These are phyloP conservation scores for Zosterops borbonicus DNA, from an alignment of 2,113 vertebrate genomes.

Conservation along the genomic window DNA sequence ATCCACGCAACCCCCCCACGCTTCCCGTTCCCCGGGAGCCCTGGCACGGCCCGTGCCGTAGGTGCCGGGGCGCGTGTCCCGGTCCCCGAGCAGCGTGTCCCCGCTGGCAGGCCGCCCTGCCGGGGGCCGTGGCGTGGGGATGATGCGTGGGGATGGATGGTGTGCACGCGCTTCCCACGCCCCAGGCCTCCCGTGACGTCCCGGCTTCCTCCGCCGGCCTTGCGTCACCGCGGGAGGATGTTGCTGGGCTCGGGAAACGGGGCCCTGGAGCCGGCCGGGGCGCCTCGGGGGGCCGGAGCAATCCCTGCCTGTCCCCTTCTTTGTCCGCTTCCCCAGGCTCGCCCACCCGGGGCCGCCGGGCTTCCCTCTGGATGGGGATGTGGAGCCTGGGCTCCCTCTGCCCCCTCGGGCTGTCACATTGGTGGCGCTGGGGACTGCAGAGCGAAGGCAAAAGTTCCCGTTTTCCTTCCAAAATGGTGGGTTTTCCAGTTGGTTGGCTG, in stretches of 20 bases:
- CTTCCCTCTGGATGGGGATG: neutral
- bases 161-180: slow-evolving; percentile 54
- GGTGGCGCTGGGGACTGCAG: neutral
- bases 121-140: neutral
- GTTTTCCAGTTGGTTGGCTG: neutral
- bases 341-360: neutral
- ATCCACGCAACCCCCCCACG: neutral
- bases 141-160: slow-evolving; percentile 23
- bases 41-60: neutral
- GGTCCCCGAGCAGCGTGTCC: neutral
- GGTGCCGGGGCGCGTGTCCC: neutral
- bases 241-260: neutral
- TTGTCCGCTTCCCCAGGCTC: neutral
- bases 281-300: neutral
- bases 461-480: neutral
- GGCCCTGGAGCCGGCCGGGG: neutral
- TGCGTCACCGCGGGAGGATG: slow-evolving; percentile 59
- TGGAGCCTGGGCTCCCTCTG: neutral
- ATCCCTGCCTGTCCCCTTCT: neutral
- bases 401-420: neutral
- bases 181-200: slow-evolving; percentile 50
- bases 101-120: neutral
- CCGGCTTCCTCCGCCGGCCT: slow-evolving; percentile 47
- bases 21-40: neutral
- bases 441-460: accelerated